Evolutionary conservation across 1,140 invertebrate species (phyloP).

Genomic region (Monochamus saltuarius): DNA sequence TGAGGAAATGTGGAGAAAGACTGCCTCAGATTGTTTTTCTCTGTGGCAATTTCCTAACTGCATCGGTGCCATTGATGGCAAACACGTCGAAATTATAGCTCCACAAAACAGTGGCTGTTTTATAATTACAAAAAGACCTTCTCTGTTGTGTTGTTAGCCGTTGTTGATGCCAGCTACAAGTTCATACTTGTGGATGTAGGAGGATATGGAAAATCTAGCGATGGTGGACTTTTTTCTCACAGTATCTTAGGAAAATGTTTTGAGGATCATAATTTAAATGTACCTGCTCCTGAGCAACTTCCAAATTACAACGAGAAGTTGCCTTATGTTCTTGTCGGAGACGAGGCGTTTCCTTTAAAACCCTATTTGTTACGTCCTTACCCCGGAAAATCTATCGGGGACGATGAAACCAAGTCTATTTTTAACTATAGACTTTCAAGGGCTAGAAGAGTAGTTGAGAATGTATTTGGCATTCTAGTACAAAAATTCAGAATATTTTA

Average conservation of each 20-base stretch:
- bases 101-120: too few species aligned
- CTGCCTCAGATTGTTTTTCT: too few species aligned
- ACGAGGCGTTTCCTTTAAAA: slow-evolving; percentile 52
- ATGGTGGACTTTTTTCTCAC: slow-evolving; percentile 43
- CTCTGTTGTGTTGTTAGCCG: too few species aligned
- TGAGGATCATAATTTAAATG: slow-evolving; percentile 29
- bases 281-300: slow-evolving; percentile 30
- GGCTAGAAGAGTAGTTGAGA: slow-evolving; percentile 50
- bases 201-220: slow-evolving; percentile 48
- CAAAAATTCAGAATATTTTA: slow-evolving; percentile 47
- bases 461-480: slow-evolving; percentile 44
- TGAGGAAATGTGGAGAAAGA: too few species aligned
- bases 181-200: slow-evolving; percentile 51
- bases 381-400: slow-evolving; percentile 25
- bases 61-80: too few species aligned
- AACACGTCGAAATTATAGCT: too few species aligned
- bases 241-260: slow-evolving; percentile 41
- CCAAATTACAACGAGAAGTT: slow-evolving; percentile 31
- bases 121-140: too few species aligned
- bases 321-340: slow-evolving; percentile 45
- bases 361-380: slow-evolving; percentile 44
- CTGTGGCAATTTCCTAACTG: too few species aligned
- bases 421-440: slow-evolving; percentile 44
- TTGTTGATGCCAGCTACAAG: too few species aligned
- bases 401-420: slow-evolving; percentile 29